Evolutionary conservation across 2,797 vertebrate species (phyloP), one percentile per base, ranked within the genome.

Genomic region (Danio choprae): DNA sequence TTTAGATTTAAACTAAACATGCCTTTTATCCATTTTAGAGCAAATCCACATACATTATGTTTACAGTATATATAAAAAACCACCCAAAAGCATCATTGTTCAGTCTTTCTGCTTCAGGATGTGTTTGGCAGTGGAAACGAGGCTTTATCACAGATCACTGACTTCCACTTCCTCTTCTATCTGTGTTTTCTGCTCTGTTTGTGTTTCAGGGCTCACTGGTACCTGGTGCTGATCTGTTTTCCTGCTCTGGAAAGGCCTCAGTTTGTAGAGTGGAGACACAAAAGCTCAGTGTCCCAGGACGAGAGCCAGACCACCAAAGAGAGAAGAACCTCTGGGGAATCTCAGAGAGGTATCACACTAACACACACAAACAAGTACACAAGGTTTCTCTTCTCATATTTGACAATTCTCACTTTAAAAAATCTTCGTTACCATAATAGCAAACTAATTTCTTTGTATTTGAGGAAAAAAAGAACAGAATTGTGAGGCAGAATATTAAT

Each of bases 151-250:
- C 13, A 36, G 55, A 51, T 46, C 59, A 38, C 22, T 67, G 43
- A 73, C 22, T 60, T 55, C 48, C 53, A 41, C 50, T 41, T 20
- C 55, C 58, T 68, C 16, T 60, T 50, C 40, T 50, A 9, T 51
- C 53, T 7, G 18, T 38, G 44, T 38, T n/a, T 22, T 12, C 20
- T 12, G 22, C 18, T 68, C 11, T 55, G 46, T 46, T 74, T 68
- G 1, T 50, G 18, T 29, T 1, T 29, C 89, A 99, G 97, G 84
- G 94, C 95, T 86, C 97, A 98, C 88, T 98, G 97, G 97, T 99
- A 94, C 87, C 93, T 98, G 82, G 96, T 95, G 84, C 93, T 99
- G 81, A 95, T 99, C 81, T 99, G 97, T 89, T 99, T 98, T 80
- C 96, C 97, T 0, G 95, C 95, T 87, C 89, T 97, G 88, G 94